Evolutionary conservation across 2,888 invertebrate genomes (phyloP).

Genomic region (Mimumesa dahlbomi): DNA sequence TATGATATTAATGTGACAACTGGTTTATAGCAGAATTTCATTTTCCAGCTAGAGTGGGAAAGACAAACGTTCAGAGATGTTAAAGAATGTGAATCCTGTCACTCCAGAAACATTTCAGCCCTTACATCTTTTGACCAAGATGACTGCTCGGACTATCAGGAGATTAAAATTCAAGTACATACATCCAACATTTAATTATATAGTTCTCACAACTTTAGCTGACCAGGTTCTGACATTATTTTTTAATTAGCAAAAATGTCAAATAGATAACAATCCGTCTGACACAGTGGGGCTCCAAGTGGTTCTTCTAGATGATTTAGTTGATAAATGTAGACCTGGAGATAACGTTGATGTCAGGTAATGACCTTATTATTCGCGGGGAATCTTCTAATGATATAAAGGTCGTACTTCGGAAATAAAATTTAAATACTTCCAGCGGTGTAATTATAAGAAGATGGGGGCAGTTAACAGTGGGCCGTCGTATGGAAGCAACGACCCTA

Average conservation of each 20-base stretch:
- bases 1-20: neutral
- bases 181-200: constrained; percentile 10
- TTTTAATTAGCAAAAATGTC: constrained; percentile 47
- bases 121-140: constrained; percentile 83
- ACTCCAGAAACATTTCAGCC: constrained; percentile 73
- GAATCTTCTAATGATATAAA: neutral
- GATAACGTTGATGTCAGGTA: constrained; percentile 93
- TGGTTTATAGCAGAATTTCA: constrained; percentile 6
- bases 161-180: constrained; percentile 89
- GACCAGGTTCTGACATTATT: too few species aligned
- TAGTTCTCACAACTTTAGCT: neutral
- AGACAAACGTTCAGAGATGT: constrained; percentile 69
- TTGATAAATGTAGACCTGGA: constrained; percentile 93
- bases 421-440: constrained; percentile 83
- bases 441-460: constrained; percentile 89
- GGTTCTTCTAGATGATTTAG: constrained; percentile 86
- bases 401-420: neutral
- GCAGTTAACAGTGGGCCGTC: constrained; percentile 82
- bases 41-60: constrained; percentile 75
- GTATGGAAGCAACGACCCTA: constrained; percentile 83
- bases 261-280: constrained; percentile 19
- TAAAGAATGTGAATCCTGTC: constrained; percentile 72
- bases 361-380: constrained; percentile 45
- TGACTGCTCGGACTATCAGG: constrained; percentile 91
- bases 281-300: constrained; percentile 69